These are phyloP conservation scores for Dryobota labecula DNA, from an alignment of 2,888 invertebrate genomes.

Conservation along the genomic window DNA sequence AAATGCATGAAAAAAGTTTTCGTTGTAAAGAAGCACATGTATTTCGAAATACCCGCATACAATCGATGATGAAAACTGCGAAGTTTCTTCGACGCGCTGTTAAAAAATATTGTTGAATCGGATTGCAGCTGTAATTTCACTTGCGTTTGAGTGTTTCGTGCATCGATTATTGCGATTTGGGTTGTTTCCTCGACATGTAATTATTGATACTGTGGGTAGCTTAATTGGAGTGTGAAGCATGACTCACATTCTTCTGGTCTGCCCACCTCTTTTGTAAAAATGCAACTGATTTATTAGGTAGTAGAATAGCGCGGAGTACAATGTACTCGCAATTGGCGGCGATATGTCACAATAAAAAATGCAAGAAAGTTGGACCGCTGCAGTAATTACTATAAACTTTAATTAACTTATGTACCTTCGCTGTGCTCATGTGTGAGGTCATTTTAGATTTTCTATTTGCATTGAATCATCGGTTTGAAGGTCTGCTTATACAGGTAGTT, in stretches of 20 bases:
- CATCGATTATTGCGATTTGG: conserved; percentile 83
- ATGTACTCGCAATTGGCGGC: conserved; percentile 28
- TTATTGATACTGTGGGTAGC: conserved; percentile 87
- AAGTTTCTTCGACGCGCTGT: conserved; percentile 59
- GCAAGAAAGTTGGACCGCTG: conserved; percentile 36
- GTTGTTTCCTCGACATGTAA: conserved; percentile 83
- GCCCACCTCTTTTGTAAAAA: conserved; percentile 84
- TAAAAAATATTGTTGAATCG: conserved; percentile 66
- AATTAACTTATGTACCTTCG: conserved; percentile 63
- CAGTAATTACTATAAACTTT: conserved; percentile 36
- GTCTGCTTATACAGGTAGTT: conserved; percentile 67
- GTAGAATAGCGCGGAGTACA: conserved; percentile 50
- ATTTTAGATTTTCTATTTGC: conserved; percentile 74
- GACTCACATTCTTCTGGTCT: conserved; percentile 84
- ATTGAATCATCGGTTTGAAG: conserved; percentile 78
- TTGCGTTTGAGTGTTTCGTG: conserved; percentile 83
- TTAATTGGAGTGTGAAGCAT: conserved; percentile 90
- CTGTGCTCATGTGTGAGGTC: conserved; percentile 66
- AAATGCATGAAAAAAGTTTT: conserved; percentile 51
- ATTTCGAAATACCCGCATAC: conserved; percentile 82
- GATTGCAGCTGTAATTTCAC: conserved; percentile 79
- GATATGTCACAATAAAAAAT: conserved; percentile 35
- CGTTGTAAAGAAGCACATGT: conserved; percentile 65
- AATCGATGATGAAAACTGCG: conserved; percentile 62
- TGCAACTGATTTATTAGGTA: conserved; percentile 78